Evolutionary conservation across 2,797 vertebrate genomes (phyloP), one percentile per base, ranked within the genome.

Genomic region (Pogoniulus pusillus): DNA sequence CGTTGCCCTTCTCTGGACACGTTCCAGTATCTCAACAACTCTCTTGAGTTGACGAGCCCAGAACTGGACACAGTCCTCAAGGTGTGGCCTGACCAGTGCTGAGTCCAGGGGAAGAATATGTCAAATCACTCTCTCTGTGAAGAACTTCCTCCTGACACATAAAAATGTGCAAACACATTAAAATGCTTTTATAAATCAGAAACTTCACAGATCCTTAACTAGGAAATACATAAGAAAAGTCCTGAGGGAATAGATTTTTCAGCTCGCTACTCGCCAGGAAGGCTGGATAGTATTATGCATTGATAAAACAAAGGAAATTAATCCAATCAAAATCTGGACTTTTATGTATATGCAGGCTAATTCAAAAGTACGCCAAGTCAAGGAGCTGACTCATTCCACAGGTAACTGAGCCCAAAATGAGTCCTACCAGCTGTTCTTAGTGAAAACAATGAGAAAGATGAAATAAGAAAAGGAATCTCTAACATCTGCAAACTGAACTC

Each of bases 401-500:
- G 95, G 88, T 97, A 95, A 94, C 55, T 76, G 53, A 59, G 82
- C 45, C 53, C 62, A 80, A 93, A 91, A 22, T 72, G 94, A 90
- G 89, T 63, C 71, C 78, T 82, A 89, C 76, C 89, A 87, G 73
- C 78, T 93, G 91, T 87, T 95, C 86, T 85, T 68, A 80, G 49
- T 82, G 81, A 96, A 96, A 94, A 88, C 80, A 94, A 82, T 41
- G 78, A 88, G 71, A 91, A 3, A 88, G 85, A 93, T 94, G 66
- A 90, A 96, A 91, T 58, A 94, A 93, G 86, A 95, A 94, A 75
- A 91, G 58, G 54, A 87, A 89, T 81, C 59, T 91, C 77, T 77
- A 76, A 63, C 84, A 90, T 93, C 80, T 95, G 92, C 68, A 93
- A 91, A 89, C 70, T 84, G 88, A 96, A 93, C 91, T 94, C 91